A percentile compares a stretch with the other conserved stretches of the same genome.
These are phyloP conservation scores for Xestia rhomboidea DNA, from an alignment of 2,888 invertebrate species.

Conservation along the genomic window DNA sequence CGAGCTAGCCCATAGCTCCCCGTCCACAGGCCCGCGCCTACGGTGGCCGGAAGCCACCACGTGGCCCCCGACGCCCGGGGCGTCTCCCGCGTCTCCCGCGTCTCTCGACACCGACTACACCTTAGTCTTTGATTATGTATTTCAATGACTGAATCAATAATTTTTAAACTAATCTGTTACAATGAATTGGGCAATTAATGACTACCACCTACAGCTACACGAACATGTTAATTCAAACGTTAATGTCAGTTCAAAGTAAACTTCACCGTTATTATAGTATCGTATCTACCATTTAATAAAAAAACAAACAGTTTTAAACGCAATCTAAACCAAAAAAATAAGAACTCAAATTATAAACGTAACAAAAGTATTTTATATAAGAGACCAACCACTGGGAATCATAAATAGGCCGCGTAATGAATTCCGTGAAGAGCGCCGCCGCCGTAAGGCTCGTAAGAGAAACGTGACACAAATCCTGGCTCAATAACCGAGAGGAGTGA, in stretches of 20 bases:
- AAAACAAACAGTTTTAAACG: constrained; percentile 29
- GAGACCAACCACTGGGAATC: constrained; percentile 69
- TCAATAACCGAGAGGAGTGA: constrained; percentile 77
- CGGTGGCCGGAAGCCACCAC: too few relatives aligned
- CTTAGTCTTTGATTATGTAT: neutral
- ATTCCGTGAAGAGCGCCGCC: constrained; percentile 77
- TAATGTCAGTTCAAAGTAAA: constrained; percentile 11
- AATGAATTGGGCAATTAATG: neutral
- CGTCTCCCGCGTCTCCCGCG: too few relatives aligned
- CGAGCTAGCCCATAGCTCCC: too few relatives aligned
- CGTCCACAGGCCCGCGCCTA: too few relatives aligned
- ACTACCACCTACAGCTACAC: neutral
- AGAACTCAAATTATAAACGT: constrained; percentile 70
- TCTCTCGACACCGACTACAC: too few relatives aligned
- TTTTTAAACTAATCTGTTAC: neutral
- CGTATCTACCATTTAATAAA: constrained; percentile 2
- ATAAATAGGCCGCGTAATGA: constrained; percentile 77
- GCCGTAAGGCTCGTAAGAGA: constrained; percentile 72
- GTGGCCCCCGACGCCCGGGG: too few relatives aligned
- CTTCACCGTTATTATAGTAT: constrained; percentile 15
- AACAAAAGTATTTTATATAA: constrained; percentile 71
- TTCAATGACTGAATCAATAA: constrained; percentile 4
- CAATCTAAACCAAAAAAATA: constrained; percentile 51
- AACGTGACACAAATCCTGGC: constrained; percentile 83
- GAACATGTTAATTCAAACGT: constrained; percentile 7